These are phyloP conservation scores for Coenonympha glycerion DNA, from an alignment of 2,888 invertebrate genomes.

Conservation along the genomic window DNA sequence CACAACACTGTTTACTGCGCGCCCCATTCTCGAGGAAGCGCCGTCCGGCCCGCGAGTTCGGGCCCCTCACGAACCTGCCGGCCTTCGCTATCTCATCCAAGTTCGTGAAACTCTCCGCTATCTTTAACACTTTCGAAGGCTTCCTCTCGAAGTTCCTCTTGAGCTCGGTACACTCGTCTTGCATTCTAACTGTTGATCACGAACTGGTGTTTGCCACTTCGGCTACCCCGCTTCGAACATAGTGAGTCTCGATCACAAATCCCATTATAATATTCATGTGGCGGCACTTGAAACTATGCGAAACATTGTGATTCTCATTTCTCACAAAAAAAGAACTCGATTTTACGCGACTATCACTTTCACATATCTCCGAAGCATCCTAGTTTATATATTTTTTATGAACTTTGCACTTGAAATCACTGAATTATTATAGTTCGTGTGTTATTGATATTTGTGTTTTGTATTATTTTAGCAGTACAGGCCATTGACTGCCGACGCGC, in stretches of 20 bases:
- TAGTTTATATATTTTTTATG: slow-evolving; percentile 36
- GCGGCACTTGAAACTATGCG: slow-evolving; percentile 60
- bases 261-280: slow-evolving; percentile 47
- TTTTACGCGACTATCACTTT: slow-evolving; percentile 65
- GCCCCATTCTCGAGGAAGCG: slow-evolving; percentile 49
- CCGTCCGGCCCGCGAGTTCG: slow-evolving; percentile 59
- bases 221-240: slow-evolving; percentile 62
- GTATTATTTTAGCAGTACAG: slow-evolving; percentile 53
- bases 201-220: slow-evolving; percentile 43
- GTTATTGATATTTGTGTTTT: slow-evolving; percentile 46
- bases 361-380: slow-evolving; percentile 56
- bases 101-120: slow-evolving; percentile 73
- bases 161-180: slow-evolving; percentile 63
- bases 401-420: slow-evolving; percentile 29
- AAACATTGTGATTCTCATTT: slow-evolving; percentile 59
- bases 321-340: slow-evolving; percentile 57
- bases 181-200: slow-evolving; percentile 65
- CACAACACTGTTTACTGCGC: slow-evolving; percentile 67
- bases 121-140: slow-evolving; percentile 71
- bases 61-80: slow-evolving; percentile 64
- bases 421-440: slow-evolving; percentile 45
- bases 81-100: slow-evolving; percentile 69
- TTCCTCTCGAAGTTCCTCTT: slow-evolving; percentile 67
- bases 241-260: slow-evolving; percentile 52
- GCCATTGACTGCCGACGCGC: slow-evolving; percentile 63